Base-by-base conservation (phyloP, 53 echinoderm and acorn worm species). In the Temnopleurus reevesii region DNA sequence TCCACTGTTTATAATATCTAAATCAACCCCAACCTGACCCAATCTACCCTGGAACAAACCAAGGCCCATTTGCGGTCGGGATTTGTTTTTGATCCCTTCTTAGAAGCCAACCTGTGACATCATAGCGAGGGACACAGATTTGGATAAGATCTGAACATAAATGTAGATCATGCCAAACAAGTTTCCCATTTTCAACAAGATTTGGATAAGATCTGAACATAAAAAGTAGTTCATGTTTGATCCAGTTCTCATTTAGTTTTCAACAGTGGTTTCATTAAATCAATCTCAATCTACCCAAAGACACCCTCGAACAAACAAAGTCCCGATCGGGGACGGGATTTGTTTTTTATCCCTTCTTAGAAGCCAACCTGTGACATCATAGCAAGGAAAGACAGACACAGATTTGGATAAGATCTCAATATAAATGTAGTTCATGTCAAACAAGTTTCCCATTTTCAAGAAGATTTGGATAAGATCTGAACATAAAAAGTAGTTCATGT, bases 231-330 rank as follows among this genome's bases (percentile, higher is more conserved):
- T n/a, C n/a, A n/a, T n/a, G n/a, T n/a, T n/a, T n/a, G n/a, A n/a
- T n/a, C n/a, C n/a, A n/a, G n/a, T n/a, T n/a, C n/a, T n/a, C n/a
- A n/a, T n/a, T n/a, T n/a, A n/a, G n/a, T n/a, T n/a, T n/a, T n/a
- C n/a, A n/a, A n/a, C n/a, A n/a, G n/a, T n/a, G n/a, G n/a, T n/a
- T n/a, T n/a, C n/a, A n/a, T n/a, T n/a, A n/a, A n/a, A n/a, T n/a
- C n/a, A n/a, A n/a, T n/a, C n/a, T n/a, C n/a, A n/a, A n/a, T n/a
- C n/a, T n/a, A n/a, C n/a, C n/a, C n/a, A n/a, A n/a, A n/a, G n/a
- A n/a, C n/a, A n/a, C n/a, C n/a, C n/a, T n/a, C n/a, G 12, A 4
- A 30, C 65, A 65, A 71, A 71, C 71, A 71, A 71, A 71, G 71
- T 41, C 71, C n/a, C 1, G n/a, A 21, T 71, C 41, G 13, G 19